These are phyloP conservation scores for Pycnomerus fuliginosus DNA, from an alignment of 2,888 invertebrate species.

Conservation along the genomic window DNA sequence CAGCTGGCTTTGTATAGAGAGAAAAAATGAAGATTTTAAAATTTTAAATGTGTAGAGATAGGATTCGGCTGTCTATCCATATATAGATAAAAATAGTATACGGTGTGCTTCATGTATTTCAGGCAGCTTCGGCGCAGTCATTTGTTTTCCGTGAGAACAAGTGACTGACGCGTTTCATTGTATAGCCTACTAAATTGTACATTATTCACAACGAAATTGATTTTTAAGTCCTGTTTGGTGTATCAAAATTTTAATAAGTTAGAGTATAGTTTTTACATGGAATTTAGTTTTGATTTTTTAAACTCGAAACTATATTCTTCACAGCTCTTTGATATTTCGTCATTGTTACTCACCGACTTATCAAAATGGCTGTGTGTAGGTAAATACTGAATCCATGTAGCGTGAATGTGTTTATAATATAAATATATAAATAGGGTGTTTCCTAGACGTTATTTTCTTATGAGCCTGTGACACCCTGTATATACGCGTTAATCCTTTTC, in stretches of 20 bases:
- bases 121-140: slow-evolving; percentile 36
- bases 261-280: slow-evolving; percentile 20
- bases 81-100: slow-evolving; percentile 33
- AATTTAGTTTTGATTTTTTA: slow-evolving; percentile 40
- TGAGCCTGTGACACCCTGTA: not conserved
- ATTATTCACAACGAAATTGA: slow-evolving; percentile 47
- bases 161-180: slow-evolving; percentile 22
- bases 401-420: slow-evolving; percentile 55
- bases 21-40: slow-evolving; percentile 31
- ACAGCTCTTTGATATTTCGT: slow-evolving; percentile 49
- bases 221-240: slow-evolving; percentile 37
- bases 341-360: slow-evolving; percentile 42
- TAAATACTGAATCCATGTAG: slow-evolving; percentile 44
- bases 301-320: slow-evolving; percentile 42
- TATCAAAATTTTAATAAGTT: slow-evolving; percentile 30
- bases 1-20: slow-evolving; percentile 28
- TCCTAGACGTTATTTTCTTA: slow-evolving; percentile 32
- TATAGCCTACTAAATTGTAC: slow-evolving; percentile 36
- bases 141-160: slow-evolving; percentile 25
- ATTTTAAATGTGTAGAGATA: slow-evolving; percentile 40
- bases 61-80: slow-evolving; percentile 34
- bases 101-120: slow-evolving; percentile 46
- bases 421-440: slow-evolving; percentile 49
- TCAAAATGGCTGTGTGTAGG: slow-evolving; percentile 50
- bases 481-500: too few species aligned